Evolutionary conservation across 2,888 invertebrate genomes (phyloP), one percentile per base, ranked within the genome.

Genomic region (Chrysomela aeneicollis): DNA sequence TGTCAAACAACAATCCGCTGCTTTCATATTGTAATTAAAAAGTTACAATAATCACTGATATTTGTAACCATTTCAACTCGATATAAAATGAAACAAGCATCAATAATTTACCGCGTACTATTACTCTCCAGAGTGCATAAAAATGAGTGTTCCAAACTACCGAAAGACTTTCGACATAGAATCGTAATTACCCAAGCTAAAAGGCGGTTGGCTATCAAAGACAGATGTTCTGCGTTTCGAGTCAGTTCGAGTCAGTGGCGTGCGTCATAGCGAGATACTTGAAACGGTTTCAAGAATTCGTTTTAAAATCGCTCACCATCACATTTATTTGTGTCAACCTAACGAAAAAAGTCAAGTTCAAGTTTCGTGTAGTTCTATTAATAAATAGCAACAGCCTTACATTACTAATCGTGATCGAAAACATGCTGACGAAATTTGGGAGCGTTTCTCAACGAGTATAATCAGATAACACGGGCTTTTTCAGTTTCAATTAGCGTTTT

Each of bases 191-290:
- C 76, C 74, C 74, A 74, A 76, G 77, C 78, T 74, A 75, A 77
- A 76, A 76, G 78, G 76, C 77, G 81, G 81, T 82, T 82, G 82
- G 81, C 78, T 80, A 79, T 78, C 78, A 77, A 78, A 79, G 80
- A 81, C 82, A 82, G 82, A 81, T 82, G 82, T 82, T 82, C 77
- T 66, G 67, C 67, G 61, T 59, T 62, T 63, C 60, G 59, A 53
- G 50, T 32, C 68, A 70, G 64, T 62, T 63, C 60, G 59, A 53
- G 50, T 32, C 68, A 70, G 64, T 37, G 68, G 68, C 63, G 70
- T 61, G 55, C 59, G 35, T 2, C 50, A 55, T 1, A n/a, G n/a
- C 19, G 18, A 17, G 17, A 58, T 52, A 12, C 47, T 42, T 19
- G 57, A 26, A 21, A 22, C 10, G 15, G 47, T 51, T 30, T 55